These are phyloP conservation scores for Prunella strophiata DNA, from an alignment of 2,797 vertebrate genomes.

Conservation along the genomic window DNA sequence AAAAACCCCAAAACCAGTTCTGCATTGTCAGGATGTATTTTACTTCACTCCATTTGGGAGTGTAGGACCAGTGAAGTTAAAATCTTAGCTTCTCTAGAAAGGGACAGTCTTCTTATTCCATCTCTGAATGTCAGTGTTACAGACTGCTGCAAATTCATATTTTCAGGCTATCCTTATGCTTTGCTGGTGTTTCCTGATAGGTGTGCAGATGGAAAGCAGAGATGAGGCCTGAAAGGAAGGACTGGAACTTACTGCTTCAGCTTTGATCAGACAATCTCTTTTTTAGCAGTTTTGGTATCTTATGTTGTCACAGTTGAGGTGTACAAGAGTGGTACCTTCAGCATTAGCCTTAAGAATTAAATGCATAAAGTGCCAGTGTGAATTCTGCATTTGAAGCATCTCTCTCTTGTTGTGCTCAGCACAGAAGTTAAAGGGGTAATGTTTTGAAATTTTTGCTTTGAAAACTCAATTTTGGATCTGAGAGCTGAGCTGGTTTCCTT, in stretches of 20 bases:
- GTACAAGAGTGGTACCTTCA: not conserved
- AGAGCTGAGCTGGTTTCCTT: not conserved
- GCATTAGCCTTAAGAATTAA: not conserved
- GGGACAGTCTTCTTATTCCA: not conserved
- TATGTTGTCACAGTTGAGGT: not conserved
- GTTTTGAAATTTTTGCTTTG: not conserved
- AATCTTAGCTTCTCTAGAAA: not conserved
- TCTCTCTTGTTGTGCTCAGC: not conserved
- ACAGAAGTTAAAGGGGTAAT: not conserved
- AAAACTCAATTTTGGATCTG: not conserved
- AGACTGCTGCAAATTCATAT: not conserved
- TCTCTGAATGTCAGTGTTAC: not conserved
- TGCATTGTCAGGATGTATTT: not conserved
- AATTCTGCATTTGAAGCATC: not conserved
- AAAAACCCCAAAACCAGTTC: too few relatives aligned
- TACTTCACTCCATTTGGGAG: not conserved
- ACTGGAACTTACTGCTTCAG: not conserved
- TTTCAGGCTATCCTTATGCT: not conserved
- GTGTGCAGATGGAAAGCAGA: not conserved
- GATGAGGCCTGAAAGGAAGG: not conserved
- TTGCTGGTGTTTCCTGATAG: not conserved
- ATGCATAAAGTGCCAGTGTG: not conserved
- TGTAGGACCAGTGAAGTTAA: not conserved
- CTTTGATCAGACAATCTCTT: not conserved
- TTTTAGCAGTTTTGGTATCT: not conserved